These are phyloP conservation scores for Machaerirhynchus nigripectus DNA, from an alignment of 2,113 vertebrate species.

Conservation along the genomic window DNA sequence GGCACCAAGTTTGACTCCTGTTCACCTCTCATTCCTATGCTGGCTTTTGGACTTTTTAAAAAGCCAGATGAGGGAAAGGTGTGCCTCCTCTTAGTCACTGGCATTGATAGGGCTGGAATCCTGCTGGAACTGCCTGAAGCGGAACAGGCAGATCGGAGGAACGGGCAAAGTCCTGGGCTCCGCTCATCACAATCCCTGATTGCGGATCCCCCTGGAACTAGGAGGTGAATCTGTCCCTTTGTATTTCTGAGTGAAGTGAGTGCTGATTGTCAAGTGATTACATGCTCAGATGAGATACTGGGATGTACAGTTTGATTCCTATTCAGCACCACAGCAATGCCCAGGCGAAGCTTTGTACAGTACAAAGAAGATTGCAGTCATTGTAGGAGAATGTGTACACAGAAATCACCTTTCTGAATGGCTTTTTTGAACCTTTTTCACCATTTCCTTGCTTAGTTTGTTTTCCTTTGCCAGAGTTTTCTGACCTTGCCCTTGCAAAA, in stretches of 20 bases:
- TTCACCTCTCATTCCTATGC: background rate
- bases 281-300: constrained; percentile 42
- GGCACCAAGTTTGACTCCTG: background rate
- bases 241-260: constrained; percentile 46
- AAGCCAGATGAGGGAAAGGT: background rate
- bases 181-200: background rate
- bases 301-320: constrained; percentile 31
- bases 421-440: background rate
- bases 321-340: background rate
- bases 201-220: background rate
- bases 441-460: background rate
- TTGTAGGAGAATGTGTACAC: background rate
- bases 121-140: background rate
- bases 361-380: background rate
- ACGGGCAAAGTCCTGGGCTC: background rate
- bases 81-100: background rate
- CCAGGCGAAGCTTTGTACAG: background rate
- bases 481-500: background rate
- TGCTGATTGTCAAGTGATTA: constrained; percentile 60
- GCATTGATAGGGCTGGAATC: background rate
- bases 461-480: background rate
- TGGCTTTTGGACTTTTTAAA: background rate
- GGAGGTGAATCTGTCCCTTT: constrained; percentile 41
- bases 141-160: background rate
- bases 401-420: background rate